Conservation (phyloP, 2,113 vertebrate genomes). For the Trachemys scripta region DNA sequence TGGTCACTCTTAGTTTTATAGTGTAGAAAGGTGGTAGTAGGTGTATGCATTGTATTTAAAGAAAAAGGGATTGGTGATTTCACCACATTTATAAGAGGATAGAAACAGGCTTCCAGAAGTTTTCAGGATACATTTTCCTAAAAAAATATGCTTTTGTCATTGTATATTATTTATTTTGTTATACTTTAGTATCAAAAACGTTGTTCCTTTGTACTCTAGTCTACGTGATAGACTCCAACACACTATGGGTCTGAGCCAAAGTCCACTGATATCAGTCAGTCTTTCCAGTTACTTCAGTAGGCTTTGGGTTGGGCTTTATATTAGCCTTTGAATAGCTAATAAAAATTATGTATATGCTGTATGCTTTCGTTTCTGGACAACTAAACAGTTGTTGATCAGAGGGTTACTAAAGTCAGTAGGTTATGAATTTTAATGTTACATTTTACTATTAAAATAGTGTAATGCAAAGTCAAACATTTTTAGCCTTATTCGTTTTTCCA, state of each 20-base stretch:
- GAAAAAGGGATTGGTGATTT: neutral
- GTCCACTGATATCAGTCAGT: neutral
- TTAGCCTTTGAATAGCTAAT: neutral
- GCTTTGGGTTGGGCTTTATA: neutral
- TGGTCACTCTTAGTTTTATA: constrained; percentile 44
- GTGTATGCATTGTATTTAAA: neutral
- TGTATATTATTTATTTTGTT: neutral
- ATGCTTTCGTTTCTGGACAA: neutral
- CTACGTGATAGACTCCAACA: neutral
- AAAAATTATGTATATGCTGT: neutral
- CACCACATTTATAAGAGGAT: neutral
- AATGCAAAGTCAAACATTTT: constrained; percentile 7
- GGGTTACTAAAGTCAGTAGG: neutral
- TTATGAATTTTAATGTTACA: neutral
- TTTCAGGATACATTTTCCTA: neutral
- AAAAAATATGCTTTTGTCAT: neutral
- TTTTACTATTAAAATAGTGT: constrained; percentile 4
- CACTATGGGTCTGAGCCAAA: neutral
- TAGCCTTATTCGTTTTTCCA: neutral
- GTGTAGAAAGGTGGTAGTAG: neutral
- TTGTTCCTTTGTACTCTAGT: neutral
- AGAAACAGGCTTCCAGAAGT: neutral
- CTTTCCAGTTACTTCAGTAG: neutral
- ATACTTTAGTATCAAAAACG: neutral
- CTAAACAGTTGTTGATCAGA: neutral